Percentiles rank a stretch among this genome's conserved stretches.
These are phyloP conservation scores for Drosophila antonietae DNA, from an alignment of 2,888 invertebrate species.

Conservation along the genomic window DNA sequence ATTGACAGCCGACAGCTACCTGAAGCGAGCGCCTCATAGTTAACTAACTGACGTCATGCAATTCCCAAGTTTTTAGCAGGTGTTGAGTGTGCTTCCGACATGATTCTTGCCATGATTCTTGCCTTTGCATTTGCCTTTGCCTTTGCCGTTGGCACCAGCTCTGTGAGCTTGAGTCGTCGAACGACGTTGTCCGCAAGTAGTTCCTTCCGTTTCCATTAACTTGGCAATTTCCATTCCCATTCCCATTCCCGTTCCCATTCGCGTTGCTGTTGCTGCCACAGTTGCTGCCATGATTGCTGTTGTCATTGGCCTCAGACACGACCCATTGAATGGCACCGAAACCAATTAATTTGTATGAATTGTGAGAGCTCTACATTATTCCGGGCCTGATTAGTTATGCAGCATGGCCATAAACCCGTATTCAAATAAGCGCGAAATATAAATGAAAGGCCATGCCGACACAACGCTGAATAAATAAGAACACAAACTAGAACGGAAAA, in stretches of 20 bases:
- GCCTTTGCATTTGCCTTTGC: background rate
- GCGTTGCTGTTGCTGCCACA: background rate
- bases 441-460: conserved; percentile 61
- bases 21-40: background rate
- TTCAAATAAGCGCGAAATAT: conserved; percentile 60
- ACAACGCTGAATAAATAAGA: conserved; percentile 54
- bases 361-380: conserved; percentile 68
- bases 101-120: conserved; percentile 59
- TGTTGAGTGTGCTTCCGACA: conserved; percentile 72
- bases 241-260: background rate
- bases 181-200: conserved; percentile 72
- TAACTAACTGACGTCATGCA: conserved; percentile 44
- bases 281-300: conserved; percentile 11
- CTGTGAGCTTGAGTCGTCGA: conserved; percentile 41
- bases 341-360: conserved; percentile 77
- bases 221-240: conserved; percentile 16
- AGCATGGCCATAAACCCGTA: conserved; percentile 43
- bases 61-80: conserved; percentile 57
- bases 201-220: conserved; percentile 76
- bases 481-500: conserved; percentile 5
- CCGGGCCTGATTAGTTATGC: conserved; percentile 64
- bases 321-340: conserved; percentile 67
- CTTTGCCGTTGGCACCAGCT: conserved; percentile 4
- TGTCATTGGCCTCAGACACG: conserved; percentile 35
- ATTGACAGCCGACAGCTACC: conserved; percentile 71